Percentiles rank a stretch among this genome's conserved stretches.
Evolutionary conservation across 1,140 invertebrate genomes (phyloP).

Genomic region (Gryllus bimaculatus): DNA sequence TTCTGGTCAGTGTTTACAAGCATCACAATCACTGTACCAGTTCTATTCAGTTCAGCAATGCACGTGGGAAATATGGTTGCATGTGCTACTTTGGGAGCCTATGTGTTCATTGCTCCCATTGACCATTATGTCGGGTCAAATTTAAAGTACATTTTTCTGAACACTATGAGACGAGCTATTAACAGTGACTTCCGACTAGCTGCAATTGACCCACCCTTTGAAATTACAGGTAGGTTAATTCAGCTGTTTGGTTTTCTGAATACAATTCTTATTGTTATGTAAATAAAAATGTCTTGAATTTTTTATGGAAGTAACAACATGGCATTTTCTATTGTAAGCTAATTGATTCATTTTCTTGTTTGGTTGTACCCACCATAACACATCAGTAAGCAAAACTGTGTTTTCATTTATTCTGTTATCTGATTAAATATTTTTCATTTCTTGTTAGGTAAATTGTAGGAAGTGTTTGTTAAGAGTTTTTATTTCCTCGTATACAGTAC

Average conservation of each 20-base stretch:
- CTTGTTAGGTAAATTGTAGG: too few species aligned
- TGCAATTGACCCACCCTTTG: slow-evolving; percentile 48
- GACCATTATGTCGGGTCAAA: slow-evolving; percentile 54
- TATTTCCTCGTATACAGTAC: too few species aligned
- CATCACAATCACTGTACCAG: slow-evolving; percentile 39
- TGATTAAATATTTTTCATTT: too few species aligned
- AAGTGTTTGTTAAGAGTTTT: too few species aligned
- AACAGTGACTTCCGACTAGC: slow-evolving; percentile 48
- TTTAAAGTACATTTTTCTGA: slow-evolving; percentile 61
- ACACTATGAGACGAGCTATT: slow-evolving; percentile 47
- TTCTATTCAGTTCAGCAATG: slow-evolving; percentile 41
- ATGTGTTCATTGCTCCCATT: slow-evolving; percentile 46
- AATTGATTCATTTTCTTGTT: too few species aligned
- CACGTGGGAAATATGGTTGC: slow-evolving; percentile 49
- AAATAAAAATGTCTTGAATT: background rate
- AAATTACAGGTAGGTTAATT: slow-evolving; percentile 44
- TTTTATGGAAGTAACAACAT: too few species aligned
- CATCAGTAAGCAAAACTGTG: too few species aligned
- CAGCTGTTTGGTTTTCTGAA: background rate
- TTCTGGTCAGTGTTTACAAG: slow-evolving; percentile 51
- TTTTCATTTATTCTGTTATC: too few species aligned
- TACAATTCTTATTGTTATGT: background rate
- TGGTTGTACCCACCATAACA: too few species aligned
- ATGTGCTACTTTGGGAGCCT: slow-evolving; percentile 52
- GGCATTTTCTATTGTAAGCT: too few species aligned